phyloP scores from a whole-genome alignment of 2,888 invertebrate genomes.

The Papilio protenor region DNA sequence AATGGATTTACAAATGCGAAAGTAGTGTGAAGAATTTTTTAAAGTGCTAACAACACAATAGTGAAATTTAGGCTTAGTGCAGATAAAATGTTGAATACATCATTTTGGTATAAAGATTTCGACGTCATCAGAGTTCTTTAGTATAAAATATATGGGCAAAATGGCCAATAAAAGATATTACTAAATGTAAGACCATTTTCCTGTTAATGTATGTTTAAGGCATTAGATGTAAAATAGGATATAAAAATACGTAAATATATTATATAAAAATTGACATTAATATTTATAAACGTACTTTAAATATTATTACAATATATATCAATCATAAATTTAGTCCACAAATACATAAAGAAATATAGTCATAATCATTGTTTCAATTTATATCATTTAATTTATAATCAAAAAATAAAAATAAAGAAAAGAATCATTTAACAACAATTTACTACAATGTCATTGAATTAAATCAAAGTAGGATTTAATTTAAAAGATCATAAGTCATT shows the following conservation, averaged over 20 bases:
- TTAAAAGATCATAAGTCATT: not conserved
- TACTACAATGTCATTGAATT: slow-evolving; percentile 15
- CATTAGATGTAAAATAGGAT: slow-evolving; percentile 12
- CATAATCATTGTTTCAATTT: not conserved
- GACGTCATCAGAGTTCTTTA: not conserved
- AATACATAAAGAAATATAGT: not conserved
- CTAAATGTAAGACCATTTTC: not conserved
- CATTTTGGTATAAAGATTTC: not conserved
- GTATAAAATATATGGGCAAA: not conserved
- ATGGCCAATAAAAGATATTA: not conserved
- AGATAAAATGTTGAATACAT: not conserved
- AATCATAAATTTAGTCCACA: not conserved
- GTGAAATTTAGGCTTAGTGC: not conserved
- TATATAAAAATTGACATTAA: not conserved
- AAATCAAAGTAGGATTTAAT: slow-evolving; percentile 10
- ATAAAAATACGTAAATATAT: slow-evolving; percentile 13
- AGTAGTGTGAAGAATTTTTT: not conserved
- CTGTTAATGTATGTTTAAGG: not conserved
- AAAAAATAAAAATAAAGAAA: not conserved
- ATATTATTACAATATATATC: not conserved
- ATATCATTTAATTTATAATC: not conserved
- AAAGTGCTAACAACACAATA: not conserved
- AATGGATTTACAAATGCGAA: not conserved
- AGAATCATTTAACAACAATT: slow-evolving; percentile 6
- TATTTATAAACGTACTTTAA: not conserved